A percentile compares a stretch with the other conserved stretches of the same genome.
phyloP scores from a whole-genome alignment of 2,888 invertebrate species.

The Pammene aurita region DNA sequence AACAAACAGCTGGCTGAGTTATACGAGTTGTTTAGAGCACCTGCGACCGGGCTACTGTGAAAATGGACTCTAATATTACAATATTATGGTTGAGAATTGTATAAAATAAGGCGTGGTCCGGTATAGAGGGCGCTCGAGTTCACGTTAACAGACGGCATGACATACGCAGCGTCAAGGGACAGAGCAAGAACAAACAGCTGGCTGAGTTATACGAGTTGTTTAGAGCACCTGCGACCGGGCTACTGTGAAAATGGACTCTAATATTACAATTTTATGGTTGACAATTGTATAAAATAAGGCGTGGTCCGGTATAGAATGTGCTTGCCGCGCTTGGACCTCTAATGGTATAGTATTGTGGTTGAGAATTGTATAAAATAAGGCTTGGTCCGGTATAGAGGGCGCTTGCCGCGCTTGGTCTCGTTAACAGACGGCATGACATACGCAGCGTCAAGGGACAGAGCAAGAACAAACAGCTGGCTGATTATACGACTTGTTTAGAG shows the following conservation, averaged over 20 bases:
- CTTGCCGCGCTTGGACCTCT: too few relatives aligned
- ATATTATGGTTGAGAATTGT: not conserved
- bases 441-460: constrained; percentile 51
- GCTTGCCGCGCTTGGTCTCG: constrained; percentile 46
- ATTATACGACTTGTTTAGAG: constrained; percentile 61
- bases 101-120: not conserved
- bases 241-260: constrained; percentile 46
- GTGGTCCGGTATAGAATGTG: constrained; percentile 13
- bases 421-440: constrained; percentile 60
- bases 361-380: not conserved
- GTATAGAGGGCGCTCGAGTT: not conserved
- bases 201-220: constrained; percentile 59
- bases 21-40: constrained; percentile 58
- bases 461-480: constrained; percentile 57
- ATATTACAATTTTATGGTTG: not conserved
- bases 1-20: constrained; percentile 58
- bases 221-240: constrained; percentile 52
- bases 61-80: not conserved
- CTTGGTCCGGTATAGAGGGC: not conserved
- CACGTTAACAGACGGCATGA: constrained; percentile 61
- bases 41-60: constrained; percentile 53
- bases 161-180: constrained; percentile 52
- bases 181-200: constrained; percentile 57
- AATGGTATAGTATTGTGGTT: not conserved
- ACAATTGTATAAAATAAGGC: not conserved